These are phyloP conservation scores for Propithecus coquereli DNA, from an alignment of 2,113 vertebrate species.

Conservation along the genomic window DNA sequence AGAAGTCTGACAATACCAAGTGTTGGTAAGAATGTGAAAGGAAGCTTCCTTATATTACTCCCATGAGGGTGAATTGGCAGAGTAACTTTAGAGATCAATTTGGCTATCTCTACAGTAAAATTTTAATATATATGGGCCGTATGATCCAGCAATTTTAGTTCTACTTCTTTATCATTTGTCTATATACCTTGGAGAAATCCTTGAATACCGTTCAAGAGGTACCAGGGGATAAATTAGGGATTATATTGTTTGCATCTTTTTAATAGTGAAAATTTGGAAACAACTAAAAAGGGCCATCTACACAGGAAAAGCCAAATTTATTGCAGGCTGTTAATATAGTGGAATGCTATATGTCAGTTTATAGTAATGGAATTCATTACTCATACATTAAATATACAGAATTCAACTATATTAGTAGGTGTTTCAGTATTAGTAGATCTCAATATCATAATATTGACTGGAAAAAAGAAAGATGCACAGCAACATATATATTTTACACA, in stretches of 20 bases:
- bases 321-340: not conserved
- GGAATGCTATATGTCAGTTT: not conserved
- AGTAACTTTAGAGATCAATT: not conserved
- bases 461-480: not conserved
- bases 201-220: not conserved
- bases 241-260: not conserved
- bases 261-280: not conserved
- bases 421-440: not conserved
- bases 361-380: not conserved
- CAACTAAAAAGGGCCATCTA: not conserved
- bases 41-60: not conserved
- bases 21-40: not conserved
- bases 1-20: not conserved
- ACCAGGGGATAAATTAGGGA: too few species aligned
- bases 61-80: not conserved
- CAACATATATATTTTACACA: not conserved
- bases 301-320: not conserved
- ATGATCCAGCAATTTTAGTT: not conserved
- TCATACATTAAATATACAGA: not conserved
- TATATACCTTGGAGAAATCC: not conserved
- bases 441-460: not conserved
- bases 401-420: not conserved
- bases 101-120: not conserved
- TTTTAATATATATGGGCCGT: not conserved
- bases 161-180: not conserved